Evolutionary conservation across 2,797 vertebrate genomes (phyloP), one percentile per base, ranked within the genome.

Genomic region (Babyrousa celebensis): DNA sequence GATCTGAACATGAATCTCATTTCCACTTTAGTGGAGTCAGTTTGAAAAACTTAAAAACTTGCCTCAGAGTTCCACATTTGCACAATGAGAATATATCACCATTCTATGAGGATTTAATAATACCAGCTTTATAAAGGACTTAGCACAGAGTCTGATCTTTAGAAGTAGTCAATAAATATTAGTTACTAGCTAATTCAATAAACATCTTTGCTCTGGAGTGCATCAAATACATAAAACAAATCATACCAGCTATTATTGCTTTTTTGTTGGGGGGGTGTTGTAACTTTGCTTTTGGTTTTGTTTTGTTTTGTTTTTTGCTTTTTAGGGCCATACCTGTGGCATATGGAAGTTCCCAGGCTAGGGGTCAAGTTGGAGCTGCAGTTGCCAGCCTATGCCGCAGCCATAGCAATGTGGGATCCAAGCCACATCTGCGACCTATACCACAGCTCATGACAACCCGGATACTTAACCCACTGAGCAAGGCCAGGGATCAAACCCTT

Each of bases 181-280:
- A 71, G 40, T 63, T 89, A 93, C 17, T 75, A 88, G 80, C 43
- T 75, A 78, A 89, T 89, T 92, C 21, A 85, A 48, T 62, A 21
- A 67, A 79, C 15, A 52, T 65, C 9, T 68, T 12, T 79, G 12
- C 74, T 89, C 58, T 60, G 72, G 60, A 89, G 86, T 60, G 1
- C 3, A 86, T 82, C 29, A 62, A 52, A 32, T 62, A 17, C 6
- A 63, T 43, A 29, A 74, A 96, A 91, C 11, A 85, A 94, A 80
- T 82, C 6, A 58, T 72, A 87, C 3, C 16, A 68, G 6, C 8
- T 77, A 83, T 72, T 60, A 58, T 20, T 93, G 75, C 63, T 93
- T 89, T 89, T 48, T 48, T 48, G 43, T 48, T 48, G 43, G 43
- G 43, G 43, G 43, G 43, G 43, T n/a, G 36, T 48, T 48, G 43